These are phyloP conservation scores for Dipus sagitta DNA, from an alignment of 2,797 vertebrate species.

Conservation along the genomic window DNA sequence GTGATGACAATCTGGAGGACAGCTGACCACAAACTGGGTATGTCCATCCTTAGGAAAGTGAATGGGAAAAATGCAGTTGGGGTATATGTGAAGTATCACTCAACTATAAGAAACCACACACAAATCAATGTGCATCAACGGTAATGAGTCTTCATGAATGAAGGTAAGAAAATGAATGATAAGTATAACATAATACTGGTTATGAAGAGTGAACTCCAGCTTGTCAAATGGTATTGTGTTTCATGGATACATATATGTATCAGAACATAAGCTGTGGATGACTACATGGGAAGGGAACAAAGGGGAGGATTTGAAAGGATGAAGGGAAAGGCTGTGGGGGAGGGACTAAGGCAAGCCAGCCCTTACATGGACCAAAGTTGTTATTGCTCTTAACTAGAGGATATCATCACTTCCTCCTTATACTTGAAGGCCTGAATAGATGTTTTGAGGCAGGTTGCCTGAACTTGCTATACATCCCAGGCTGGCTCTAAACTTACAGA, in stretches of 20 bases:
- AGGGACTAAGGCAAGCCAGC: not conserved
- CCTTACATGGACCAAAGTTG: not conserved
- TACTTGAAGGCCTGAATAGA: slow-evolving; percentile 25
- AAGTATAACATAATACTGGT: not conserved
- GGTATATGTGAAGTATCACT: not conserved
- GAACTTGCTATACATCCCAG: not conserved
- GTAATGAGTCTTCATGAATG: not conserved
- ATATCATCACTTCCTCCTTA: not conserved
- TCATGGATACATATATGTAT: not conserved
- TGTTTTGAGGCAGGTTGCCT: not conserved
- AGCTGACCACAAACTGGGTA: not conserved
- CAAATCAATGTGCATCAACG: not conserved
- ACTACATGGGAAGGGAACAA: not conserved
- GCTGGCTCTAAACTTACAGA: not conserved
- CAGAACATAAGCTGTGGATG: not conserved
- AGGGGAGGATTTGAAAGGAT: not conserved
- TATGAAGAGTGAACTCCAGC: not conserved
- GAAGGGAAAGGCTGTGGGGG: no score
- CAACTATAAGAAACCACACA: not conserved
- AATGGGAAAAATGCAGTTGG: not conserved
- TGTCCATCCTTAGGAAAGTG: not conserved
- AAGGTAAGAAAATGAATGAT: slow-evolving; percentile 41
- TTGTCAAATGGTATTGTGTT: not conserved
- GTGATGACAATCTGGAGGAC: slow-evolving; percentile 2
- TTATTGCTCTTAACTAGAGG: slow-evolving; percentile 6